Evolutionary conservation across 1,140 invertebrate genomes (phyloP), one percentile per base, ranked within the genome.

Genomic region (Berghia stephanieae): DNA sequence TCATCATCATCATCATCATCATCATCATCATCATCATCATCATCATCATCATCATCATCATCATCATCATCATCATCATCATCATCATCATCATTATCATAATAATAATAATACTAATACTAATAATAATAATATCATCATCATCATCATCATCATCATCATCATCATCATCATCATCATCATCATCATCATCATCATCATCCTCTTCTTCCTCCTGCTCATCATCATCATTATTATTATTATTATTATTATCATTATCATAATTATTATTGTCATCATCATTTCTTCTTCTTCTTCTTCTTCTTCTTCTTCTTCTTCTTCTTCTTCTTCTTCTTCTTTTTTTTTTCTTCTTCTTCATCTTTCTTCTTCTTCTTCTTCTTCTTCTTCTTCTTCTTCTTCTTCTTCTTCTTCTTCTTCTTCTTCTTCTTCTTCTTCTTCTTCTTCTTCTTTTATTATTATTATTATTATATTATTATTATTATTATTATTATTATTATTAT

Each of bases 21-120:
- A 49, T 49, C 46, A 49, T 49, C 46, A 49, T 49, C 46, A 49
- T 49, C 46, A 49, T 49, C 46, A 49, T 49, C 46, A 49, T 49
- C 46, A 49, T 49, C 46, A 49, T 49, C 46, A 49, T 49, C 46
- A 49, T 49, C 46, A 49, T 49, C 46, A 49, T 49, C 46, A 49
- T 49, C 46, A 49, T 49, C 46, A 49, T 49, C 46, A 49, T 49
- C n/a, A n/a, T n/a, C n/a, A n/a, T n/a, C n/a, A n/a, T n/a, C 4
- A 60, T 21, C 55, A 60, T 60, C 46, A 52, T 60, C 5, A 31
- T 6, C 55, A 60, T 4, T 6, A 4, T 21, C 4, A 60, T 21
- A n/a, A n/a, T n/a, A n/a, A n/a, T n/a, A n/a, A n/a, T n/a, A n/a
- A n/a, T n/a, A n/a, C n/a, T n/a, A n/a, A n/a, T n/a, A n/a, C n/a